These are phyloP conservation scores for Lepas anatifera DNA, from an alignment of 2,888 invertebrate genomes.

Conservation along the genomic window DNA sequence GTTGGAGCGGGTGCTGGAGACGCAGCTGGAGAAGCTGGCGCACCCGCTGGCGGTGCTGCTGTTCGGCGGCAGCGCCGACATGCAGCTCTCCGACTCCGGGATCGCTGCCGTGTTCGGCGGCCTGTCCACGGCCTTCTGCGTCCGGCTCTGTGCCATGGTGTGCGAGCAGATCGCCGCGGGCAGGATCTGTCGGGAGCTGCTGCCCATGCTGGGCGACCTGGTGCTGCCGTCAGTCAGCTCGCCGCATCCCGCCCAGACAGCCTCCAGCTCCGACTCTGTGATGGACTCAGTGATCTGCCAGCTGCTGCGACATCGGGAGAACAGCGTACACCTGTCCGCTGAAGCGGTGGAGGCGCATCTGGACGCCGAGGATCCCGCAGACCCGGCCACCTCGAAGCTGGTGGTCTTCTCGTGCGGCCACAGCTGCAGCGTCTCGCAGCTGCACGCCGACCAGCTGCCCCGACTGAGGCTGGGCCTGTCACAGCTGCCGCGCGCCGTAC, in stretches of 20 bases:
- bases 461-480: neutral
- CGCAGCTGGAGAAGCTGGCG: neutral
- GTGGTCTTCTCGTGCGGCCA: neutral
- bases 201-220: neutral
- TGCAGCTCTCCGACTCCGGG: neutral
- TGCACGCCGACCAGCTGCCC: neutral
- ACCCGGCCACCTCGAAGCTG: neutral
- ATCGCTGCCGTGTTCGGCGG: neutral
- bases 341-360: neutral
- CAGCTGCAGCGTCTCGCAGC: neutral
- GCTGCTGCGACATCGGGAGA: neutral
- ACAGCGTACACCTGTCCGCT: neutral
- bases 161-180: neutral
- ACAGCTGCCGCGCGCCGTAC: neutral
- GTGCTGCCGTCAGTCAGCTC: neutral
- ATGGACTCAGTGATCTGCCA: neutral
- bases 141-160: neutral
- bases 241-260: neutral
- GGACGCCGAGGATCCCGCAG: neutral
- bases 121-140: neutral
- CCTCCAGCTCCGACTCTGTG: neutral
- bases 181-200: neutral
- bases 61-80: constrained; percentile 9
- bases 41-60: constrained; percentile 9
- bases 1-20: constrained; percentile 7